These are phyloP conservation scores for Strix uralensis DNA, from an alignment of 2,113 vertebrate species.

Conservation along the genomic window DNA sequence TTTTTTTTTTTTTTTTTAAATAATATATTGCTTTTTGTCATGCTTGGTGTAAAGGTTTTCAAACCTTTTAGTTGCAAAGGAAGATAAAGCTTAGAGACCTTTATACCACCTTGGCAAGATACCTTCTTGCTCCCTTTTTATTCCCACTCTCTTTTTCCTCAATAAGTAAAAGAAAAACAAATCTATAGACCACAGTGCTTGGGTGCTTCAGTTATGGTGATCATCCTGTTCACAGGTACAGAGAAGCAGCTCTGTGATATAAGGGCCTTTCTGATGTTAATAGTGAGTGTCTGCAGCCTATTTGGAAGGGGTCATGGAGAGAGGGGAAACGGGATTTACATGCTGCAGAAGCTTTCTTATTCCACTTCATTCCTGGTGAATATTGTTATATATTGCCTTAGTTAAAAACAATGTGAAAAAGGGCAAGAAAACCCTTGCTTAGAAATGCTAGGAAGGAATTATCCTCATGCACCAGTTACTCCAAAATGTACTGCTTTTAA, in stretches of 20 bases:
- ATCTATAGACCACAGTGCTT: background rate
- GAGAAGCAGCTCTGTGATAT: background rate
- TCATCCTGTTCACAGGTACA: background rate
- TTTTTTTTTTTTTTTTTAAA: too few species aligned
- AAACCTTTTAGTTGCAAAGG: background rate
- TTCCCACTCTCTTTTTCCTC: background rate
- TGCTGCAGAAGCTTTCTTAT: background rate
- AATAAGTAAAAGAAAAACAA: background rate
- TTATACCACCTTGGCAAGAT: background rate
- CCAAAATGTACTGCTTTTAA: fast-evolving
- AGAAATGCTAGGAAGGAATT: background rate
- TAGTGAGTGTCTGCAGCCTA: background rate
- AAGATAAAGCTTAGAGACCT: background rate
- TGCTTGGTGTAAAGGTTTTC: background rate
- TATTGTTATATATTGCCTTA: background rate
- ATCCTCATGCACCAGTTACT: background rate
- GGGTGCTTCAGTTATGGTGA: background rate
- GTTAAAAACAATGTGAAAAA: background rate
- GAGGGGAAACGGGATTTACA: background rate
- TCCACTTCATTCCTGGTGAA: background rate
- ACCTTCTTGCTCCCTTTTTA: background rate
- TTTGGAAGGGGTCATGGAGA: background rate
- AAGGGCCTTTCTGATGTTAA: background rate
- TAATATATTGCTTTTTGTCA: background rate
- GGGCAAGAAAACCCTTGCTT: background rate